Base-by-base conservation (phyloP, 2,113 vertebrate genomes). In the Dicentrarchus labrax region DNA sequence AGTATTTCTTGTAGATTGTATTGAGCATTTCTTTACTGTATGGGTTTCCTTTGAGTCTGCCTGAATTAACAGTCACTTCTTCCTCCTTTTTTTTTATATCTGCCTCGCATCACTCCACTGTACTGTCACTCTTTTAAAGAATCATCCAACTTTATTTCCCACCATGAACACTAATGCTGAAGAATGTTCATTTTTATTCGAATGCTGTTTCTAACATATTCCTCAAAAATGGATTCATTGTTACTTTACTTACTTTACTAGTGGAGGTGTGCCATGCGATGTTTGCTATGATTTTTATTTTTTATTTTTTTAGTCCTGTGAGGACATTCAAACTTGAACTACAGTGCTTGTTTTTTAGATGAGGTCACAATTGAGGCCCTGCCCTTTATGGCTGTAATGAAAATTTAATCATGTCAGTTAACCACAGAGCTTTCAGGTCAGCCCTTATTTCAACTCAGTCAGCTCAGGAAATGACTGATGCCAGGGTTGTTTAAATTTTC, bases 401-500 rank as follows among this genome's bases (percentile, higher is more conserved):
- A 90, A 93, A 72, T 89, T 88, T 38, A 78, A 88, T 89, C 64
- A 89, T 90, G 86, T 90, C 82, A n/a, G 48, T 82, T 64, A 64
- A 78, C 73, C 5, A 7, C 72, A 56, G 66, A 76, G 73, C 68
- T 84, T 53, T 57, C 22, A 76, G 88, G 73, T 88, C 76, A 72
- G 57, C 51, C 50, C 78, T 65, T 56, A 71, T 87, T 75, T 86
- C 66, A 73, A 8, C 70, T 78, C 17, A 1, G 68, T 76, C 74
- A n/a, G 30, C 86, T 78, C 78, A 89, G 90, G 82, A 91, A 91
- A 90, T 86, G 54, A 88, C 60, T 78, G 68, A 86, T 41, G 21
- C 60, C 82, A 38, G 30, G 76, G 83, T 61, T 88, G 86, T 88
- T 86, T 82, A 9, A 85, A 83, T 77, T 79, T 41, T n/a, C 48